Conservation (phyloP, 2,797 vertebrate genomes). For the Spheniscus humboldti region DNA sequence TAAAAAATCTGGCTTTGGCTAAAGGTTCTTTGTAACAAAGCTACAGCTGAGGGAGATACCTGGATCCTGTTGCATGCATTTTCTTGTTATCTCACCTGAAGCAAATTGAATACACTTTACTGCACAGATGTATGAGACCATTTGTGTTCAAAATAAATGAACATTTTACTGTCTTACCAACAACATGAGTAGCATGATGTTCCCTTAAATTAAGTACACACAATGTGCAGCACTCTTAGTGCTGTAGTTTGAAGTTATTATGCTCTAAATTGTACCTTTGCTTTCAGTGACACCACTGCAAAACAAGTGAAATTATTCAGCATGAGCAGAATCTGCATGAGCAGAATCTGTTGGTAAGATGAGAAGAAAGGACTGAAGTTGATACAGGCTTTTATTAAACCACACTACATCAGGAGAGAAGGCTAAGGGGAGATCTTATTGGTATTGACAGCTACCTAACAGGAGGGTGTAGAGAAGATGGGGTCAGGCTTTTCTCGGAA, state of each 20-base stretch:
- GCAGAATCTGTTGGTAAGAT: background rate
- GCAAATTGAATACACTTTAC: background rate
- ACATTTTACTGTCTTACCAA: background rate
- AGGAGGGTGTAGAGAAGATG: background rate
- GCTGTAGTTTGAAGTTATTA: background rate
- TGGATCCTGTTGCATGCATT: background rate
- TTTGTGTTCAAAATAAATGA: background rate
- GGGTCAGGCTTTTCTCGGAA: background rate
- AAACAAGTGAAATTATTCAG: background rate
- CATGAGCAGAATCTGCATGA: background rate
- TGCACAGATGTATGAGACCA: background rate
- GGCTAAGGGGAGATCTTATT: background rate
- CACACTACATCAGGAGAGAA: background rate
- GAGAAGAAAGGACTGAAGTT: background rate
- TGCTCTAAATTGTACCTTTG: background rate
- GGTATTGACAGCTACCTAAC: background rate
- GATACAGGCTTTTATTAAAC: background rate
- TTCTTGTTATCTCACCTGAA: background rate
- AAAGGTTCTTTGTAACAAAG: background rate
- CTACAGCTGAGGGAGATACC: background rate
- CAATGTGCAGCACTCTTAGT: background rate
- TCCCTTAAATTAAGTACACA: background rate
- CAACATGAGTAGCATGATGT: background rate
- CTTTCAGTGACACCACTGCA: background rate
- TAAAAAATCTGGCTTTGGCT: background rate